Base-by-base conservation (phyloP, 2,888 invertebrate genomes). In the Mycalesis mineus region DNA sequence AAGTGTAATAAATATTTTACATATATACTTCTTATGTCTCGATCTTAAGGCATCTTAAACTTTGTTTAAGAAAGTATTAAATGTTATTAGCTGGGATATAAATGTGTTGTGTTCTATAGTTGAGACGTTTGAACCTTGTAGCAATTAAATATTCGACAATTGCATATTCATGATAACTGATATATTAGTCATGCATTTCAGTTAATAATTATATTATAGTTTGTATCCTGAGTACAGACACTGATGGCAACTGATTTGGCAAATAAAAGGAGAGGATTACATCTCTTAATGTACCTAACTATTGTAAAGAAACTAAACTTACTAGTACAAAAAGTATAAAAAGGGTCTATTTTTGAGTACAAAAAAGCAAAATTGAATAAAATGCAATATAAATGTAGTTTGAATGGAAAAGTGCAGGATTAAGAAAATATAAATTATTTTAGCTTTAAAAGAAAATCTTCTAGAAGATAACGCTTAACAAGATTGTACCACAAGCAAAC, bases 401-500 rank as follows among this genome's bases (percentile, higher is more conserved):
- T n/a, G n/a, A n/a, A n/a, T 33, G 33, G 9, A 17, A 22, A 22
- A 5, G 1, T 28, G 7, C 6, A 44, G 6, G 7, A 13, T 11
- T 1, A 11, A 44, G 14, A 6, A 14, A 17, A 41, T 3, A 41
- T 11, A 14, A 36, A 11, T 15, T n/a, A n/a, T 33, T n/a, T 17
- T 11, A 36, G 15, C 14, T n/a, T 9, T 29, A 22, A 22, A 17
- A 41, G 17, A 41, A 41, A 31, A 15, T 17, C 41, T 52, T 36
- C 44, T 36, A 14, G 53, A 45, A 45, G 36, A 44, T 15, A 53
- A 53, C 11, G 37, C 28, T 11, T 1, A 33, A 5, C n/a, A 45
- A 53, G 11, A 45, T 45, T 53, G 44, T 14, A 28, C 28, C 36
- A 45, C 42, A 52, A 52, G 31, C 42, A 52, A 41, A 31, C 11